Base-by-base conservation (phyloP, 2,797 vertebrate species). In the Scolopax rusticola region DNA sequence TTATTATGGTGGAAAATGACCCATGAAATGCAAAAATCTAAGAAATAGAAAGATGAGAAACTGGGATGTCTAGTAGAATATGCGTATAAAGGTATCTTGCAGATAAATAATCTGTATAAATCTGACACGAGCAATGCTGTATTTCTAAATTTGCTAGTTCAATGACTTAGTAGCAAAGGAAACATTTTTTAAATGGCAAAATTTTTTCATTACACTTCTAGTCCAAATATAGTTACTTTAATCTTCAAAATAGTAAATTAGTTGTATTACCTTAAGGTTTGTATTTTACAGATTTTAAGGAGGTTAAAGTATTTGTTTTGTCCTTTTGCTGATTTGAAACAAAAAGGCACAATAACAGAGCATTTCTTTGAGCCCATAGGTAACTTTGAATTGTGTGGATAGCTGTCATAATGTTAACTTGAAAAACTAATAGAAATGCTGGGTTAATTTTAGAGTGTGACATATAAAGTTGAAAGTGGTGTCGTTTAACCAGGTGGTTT, bases 1-100 rank as follows among this genome's bases (percentile, higher is more conserved):
- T 99, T 98, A 98, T 99, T 98, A 98, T 97, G 98, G 97, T 98
- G 98, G 98, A 98, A 95, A 92, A 90, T 95, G 93, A 93, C 93
- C 85, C 80, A 67, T 86, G 93, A 96, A 95, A 94, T 86, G 41
- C 93, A 76, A 92, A 96, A 92, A 60, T 80, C 53, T 73, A 36
- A 83, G 64, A 94, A 87, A 59, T 59, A 7, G 28, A 33, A 79
- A 76, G 8, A 54, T 75, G 28, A 65, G 27, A 73, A 83, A 56
- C 14, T 43, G 30, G 20, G 4, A 1, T 43, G 8, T 69, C 23
- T 80, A 78, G 50, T 50, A 68, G 71, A 89, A 68, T 23, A 25
- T 98, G 98, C 98, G 97, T 92, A 89, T 89, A 97, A 97, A 96
- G 86, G 94, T 97, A 94, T 64, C 15, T 79, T 79, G 17, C 4